A percentile compares a stretch with the other conserved stretches of the same genome.
Evolutionary conservation across 1,140 invertebrate genomes (phyloP).

Genomic region (Carcinoscorpius rotundicauda): DNA sequence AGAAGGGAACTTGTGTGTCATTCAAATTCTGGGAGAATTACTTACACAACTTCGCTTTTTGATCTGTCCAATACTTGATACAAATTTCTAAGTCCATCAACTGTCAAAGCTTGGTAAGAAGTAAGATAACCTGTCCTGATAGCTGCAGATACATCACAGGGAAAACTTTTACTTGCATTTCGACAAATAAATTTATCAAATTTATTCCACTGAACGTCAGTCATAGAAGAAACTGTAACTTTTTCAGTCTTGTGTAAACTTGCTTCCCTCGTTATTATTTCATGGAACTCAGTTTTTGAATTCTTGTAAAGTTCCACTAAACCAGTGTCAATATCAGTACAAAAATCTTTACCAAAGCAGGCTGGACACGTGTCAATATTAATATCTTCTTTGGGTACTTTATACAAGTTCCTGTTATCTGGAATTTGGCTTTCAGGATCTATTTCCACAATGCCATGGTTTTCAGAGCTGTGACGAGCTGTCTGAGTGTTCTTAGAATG

Average conservation of each 20-base stretch:
- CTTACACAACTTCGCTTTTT: constrained; percentile 12
- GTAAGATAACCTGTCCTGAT: constrained; percentile 14
- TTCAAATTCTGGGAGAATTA: not conserved
- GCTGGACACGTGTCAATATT: constrained; percentile 14
- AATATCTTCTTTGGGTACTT: constrained; percentile 5
- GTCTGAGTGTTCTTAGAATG: no score
- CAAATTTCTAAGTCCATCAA: constrained; percentile 10
- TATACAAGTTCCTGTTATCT: not conserved
- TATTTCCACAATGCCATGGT: no score
- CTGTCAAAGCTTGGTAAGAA: constrained; percentile 6
- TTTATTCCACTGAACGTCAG: constrained; percentile 13
- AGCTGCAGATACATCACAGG: constrained; percentile 14
- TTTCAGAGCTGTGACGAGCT: no score
- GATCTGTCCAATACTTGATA: constrained; percentile 12
- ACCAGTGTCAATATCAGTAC: constrained; percentile 12
- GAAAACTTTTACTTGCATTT: constrained; percentile 14
- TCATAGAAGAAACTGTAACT: constrained; percentile 9
- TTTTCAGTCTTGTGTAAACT: constrained; percentile 10
- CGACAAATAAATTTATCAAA: constrained; percentile 18
- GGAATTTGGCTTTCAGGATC: no score
- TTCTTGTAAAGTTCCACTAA: constrained; percentile 15
- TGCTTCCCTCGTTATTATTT: constrained; percentile 14
- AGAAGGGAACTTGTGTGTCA: no score
- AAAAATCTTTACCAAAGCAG: constrained; percentile 17
- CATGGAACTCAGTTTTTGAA: constrained; percentile 3